phyloP scores from a whole-genome alignment of 1,140 invertebrate genomes.

The Drosophila nikananu region DNA sequence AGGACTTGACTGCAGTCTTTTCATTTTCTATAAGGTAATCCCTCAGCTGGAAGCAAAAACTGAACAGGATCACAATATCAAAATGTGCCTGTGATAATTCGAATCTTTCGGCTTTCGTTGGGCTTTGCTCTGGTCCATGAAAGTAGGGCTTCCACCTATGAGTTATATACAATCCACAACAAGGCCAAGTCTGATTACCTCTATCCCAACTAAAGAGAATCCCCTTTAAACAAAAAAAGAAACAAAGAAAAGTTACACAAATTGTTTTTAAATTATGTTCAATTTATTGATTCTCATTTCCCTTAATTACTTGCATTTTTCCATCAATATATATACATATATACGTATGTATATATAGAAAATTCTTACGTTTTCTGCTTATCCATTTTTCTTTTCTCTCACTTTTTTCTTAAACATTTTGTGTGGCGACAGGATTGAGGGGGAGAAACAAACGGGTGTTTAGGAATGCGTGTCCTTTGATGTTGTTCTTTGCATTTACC shows the following conservation, averaged over 20 bases:
- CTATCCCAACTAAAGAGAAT: too few species aligned
- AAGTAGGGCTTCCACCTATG: too few species aligned
- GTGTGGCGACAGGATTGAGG: slow-evolving; percentile 40
- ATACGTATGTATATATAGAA: slow-evolving; percentile 10
- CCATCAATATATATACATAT: slow-evolving; percentile 12
- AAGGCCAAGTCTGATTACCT: too few species aligned
- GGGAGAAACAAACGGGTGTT: slow-evolving; percentile 12
- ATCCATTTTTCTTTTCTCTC: neutral
- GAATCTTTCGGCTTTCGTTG: too few species aligned
- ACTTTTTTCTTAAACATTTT: slow-evolving; percentile 23
- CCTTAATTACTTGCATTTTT: slow-evolving; percentile 42
- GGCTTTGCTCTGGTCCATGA: too few species aligned
- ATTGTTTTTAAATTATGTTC: slow-evolving; percentile 40
- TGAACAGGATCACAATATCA: too few species aligned
- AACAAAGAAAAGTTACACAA: neutral
- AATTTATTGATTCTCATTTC: slow-evolving; percentile 44
- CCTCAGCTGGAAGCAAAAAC: too few species aligned
- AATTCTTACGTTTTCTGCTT: slow-evolving; percentile 25
- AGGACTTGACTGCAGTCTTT: neutral
- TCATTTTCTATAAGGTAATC: neutral
- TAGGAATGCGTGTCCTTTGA: slow-evolving; percentile 10
- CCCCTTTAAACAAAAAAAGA: neutral
- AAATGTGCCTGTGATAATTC: too few species aligned
- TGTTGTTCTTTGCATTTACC: slow-evolving; percentile 25
- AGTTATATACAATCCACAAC: too few species aligned